Percentiles rank a stretch among this genome's conserved stretches.
phyloP scores from a whole-genome alignment of 2,113 vertebrate genomes.

The Platycercus adscitus region DNA sequence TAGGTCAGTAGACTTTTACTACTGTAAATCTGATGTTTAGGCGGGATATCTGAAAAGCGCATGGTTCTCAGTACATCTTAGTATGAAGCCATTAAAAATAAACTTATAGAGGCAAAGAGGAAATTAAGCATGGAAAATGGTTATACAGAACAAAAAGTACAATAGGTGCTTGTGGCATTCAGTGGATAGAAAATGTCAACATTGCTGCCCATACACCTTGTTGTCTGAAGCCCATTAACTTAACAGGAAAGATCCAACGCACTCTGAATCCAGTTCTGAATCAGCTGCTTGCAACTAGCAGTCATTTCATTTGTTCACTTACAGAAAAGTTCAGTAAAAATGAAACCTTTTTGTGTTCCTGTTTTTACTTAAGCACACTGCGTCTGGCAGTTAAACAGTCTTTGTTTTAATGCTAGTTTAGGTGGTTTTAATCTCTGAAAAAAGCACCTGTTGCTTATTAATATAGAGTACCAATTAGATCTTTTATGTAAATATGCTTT shows the following conservation, averaged over 20 bases:
- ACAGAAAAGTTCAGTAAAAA: neutral
- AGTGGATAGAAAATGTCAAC: neutral
- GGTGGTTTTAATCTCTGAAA: neutral
- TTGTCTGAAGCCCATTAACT: neutral
- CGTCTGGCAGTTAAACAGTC: neutral
- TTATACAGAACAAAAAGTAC: neutral
- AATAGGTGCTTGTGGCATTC: neutral
- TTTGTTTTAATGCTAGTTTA: neutral
- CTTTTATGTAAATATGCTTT: neutral
- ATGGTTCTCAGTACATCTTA: neutral
- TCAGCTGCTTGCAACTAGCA: neutral
- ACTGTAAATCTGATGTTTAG: neutral
- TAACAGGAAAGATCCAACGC: neutral
- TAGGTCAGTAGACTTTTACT: neutral
- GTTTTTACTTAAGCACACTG: neutral
- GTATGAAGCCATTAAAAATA: neutral
- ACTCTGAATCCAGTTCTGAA: neutral
- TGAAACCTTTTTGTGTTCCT: neutral
- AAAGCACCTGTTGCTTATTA: neutral
- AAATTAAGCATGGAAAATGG: neutral
- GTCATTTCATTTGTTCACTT: neutral
- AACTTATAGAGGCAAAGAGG: neutral
- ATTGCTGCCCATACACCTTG: rapidly evolving
- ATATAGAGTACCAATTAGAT: neutral
- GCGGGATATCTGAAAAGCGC: neutral